Base-by-base conservation (phyloP, 2,888 invertebrate species). In the Meiosimyza platycephala region DNA sequence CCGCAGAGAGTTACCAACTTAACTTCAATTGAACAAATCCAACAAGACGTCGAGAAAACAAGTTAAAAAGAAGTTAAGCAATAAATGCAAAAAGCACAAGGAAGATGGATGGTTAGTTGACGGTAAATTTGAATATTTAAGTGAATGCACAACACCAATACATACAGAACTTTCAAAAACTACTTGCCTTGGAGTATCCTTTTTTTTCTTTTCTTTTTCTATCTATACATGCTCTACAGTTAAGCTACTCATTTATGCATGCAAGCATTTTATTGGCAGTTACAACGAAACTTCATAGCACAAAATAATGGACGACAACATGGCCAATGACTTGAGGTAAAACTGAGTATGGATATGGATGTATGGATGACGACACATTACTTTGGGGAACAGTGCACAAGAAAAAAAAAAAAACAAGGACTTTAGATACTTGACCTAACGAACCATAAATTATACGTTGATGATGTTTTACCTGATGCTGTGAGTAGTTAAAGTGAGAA, bases 381-480 rank as follows among this genome's bases (percentile, higher is more conserved):
- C 63, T 63, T 66, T 67, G 71, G 68, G 68, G 62, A 73, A 63
- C 54, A 55, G 33, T 57, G 67, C 54, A 50, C 18, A 1, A 3
- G 18, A 15, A 40, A 15, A 63, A n/a, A n/a, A 6, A 47, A n/a
- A 48, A 15, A 1, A 13, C 28, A 50, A 59, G 28, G 40, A 47
- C 71, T 57, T 57, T 60, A 76, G 78, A 78, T 78, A 74, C 78
- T 84, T 84, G 84, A 84, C 85, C 85, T 85, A 84, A 84, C 84
- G 84, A 84, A 85, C 85, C 85, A 85, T 85, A 85, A 84, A 84
- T 84, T 84, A 84, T 82, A 80, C 82, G 79, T 83, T 82, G 82
- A 78, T 77, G 75, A 77, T 76, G 77, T 79, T 77, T 40, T 77
- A 78, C 80, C 79, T 80, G 73, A 40, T 40, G 40, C 40, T 40